phyloP scores from a whole-genome alignment of 2,797 vertebrate species.

The Muraenolepis orangiensis region DNA sequence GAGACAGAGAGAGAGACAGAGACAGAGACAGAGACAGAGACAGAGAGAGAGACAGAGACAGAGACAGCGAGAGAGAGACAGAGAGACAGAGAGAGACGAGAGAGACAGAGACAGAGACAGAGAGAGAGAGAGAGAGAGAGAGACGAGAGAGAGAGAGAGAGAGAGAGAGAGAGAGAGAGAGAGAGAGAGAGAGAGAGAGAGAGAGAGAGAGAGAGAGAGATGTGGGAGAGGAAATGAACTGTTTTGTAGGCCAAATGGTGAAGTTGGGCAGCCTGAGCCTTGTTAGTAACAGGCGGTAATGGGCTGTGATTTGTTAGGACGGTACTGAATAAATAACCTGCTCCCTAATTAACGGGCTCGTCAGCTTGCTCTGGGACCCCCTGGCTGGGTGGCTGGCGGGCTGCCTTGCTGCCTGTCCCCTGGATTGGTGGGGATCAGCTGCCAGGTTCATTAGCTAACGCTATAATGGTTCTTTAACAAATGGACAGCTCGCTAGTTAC shows the following conservation, averaged over 20 bases:
- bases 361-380: not conserved
- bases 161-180: not conserved
- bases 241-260: not conserved
- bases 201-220: not conserved
- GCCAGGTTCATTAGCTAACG: constrained; percentile 3
- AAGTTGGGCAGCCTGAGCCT: not conserved
- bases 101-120: not conserved
- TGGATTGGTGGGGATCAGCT: not conserved
- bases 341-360: not conserved
- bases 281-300: not conserved
- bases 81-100: constrained; percentile 2
- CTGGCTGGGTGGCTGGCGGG: not conserved
- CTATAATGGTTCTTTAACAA: not conserved
- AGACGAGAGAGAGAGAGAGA: not conserved
- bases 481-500: not conserved
- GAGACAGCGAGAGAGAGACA: no score
- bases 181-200: not conserved
- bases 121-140: not conserved
- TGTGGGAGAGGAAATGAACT: not conserved
- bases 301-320: not conserved
- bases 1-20: no score
- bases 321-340: not conserved
- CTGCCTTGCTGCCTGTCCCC: not conserved
- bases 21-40: no score
- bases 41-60: no score